phyloP scores from a whole-genome alignment of 1,140 invertebrate species.

The Helicoverpa zea region DNA sequence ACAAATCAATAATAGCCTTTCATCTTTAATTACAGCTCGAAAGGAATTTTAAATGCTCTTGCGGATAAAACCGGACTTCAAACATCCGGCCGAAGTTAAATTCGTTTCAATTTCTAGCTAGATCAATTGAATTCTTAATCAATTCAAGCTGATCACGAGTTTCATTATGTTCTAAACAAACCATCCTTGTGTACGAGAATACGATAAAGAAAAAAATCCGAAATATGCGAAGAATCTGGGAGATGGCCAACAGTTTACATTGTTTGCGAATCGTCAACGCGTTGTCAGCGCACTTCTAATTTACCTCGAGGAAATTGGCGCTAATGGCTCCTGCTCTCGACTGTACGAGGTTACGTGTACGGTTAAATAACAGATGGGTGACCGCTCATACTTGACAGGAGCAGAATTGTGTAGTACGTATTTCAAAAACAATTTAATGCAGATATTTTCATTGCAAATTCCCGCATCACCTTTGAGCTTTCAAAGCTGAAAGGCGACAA shows the following conservation, averaged over 20 bases:
- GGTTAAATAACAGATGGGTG: not conserved
- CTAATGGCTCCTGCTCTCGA: slow-evolving; percentile 8
- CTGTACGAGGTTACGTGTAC: not conserved
- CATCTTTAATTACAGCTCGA: not conserved
- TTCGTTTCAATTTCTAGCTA: not conserved
- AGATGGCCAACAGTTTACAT: slow-evolving; percentile 20
- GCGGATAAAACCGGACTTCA: not conserved
- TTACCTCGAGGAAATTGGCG: not conserved
- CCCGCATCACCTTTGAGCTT: too few species aligned
- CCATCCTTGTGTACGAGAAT: not conserved
- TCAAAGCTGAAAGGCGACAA: too few species aligned
- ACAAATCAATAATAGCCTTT: not conserved
- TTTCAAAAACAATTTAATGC: too few species aligned
- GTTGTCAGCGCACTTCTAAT: slow-evolving; percentile 5
- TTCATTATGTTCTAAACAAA: not conserved
- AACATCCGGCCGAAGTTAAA: not conserved
- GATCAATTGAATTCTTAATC: slow-evolving; percentile 6
- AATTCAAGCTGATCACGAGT: not conserved
- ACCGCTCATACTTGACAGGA: not conserved
- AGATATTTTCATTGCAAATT: too few species aligned
- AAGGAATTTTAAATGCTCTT: not conserved
- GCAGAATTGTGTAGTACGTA: too few species aligned
- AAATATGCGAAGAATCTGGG: slow-evolving; percentile 16
- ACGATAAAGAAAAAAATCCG: not conserved
- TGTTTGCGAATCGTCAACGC: slow-evolving; percentile 20